Evolutionary conservation across 2,797 vertebrate species (phyloP), one percentile per base, ranked within the genome.

Genomic region (Galaxias olidus): DNA sequence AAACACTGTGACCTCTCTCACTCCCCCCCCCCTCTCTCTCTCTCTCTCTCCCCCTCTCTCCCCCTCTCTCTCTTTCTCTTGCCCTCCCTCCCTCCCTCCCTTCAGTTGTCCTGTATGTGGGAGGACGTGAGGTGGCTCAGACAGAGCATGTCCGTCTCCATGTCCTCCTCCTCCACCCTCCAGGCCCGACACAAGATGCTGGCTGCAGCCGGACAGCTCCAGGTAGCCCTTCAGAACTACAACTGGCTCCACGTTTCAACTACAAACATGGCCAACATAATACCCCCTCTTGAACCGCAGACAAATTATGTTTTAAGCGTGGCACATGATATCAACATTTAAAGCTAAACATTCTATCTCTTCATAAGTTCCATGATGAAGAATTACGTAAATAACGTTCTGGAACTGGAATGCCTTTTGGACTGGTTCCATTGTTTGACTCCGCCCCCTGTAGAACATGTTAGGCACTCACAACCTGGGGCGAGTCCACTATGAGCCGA

Each of bases 121-220:
- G 96, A 98, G 87, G 97, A 99, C 69, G 94, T 98, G 73, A 93
- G 95, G 59, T 97, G 96, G 96, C 83, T 99, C 60, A 91, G 96
- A 75, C 96, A 98, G 88, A 98, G 93, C 2, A 90, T 92, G 88
- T 93, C 95, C 0, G 86, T 94, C 73, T 98, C 96, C 0, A 86
- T 92, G 91, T 98, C 97, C 7, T 97, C 96, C 0, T 98, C 97
- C 58, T 97, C 96, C 44, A 92, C 91, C 0, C 92, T 99, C 19
- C 97, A 98, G 84, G 91, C 93, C 64, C 84, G 96, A 46, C 96
- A 98, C 87, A 98, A 97, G 94, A 97, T 99, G 95, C 92, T 99
- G 1, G 89, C 91, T 2, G 97, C 97, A 8, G 92, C 95, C n/a
- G 92, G 93, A 0, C 96, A 98, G 77, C 84, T 99, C 66, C 97